Base-by-base conservation (phyloP, 1,140 invertebrate genomes). In the Diachasma alloeum region DNA sequence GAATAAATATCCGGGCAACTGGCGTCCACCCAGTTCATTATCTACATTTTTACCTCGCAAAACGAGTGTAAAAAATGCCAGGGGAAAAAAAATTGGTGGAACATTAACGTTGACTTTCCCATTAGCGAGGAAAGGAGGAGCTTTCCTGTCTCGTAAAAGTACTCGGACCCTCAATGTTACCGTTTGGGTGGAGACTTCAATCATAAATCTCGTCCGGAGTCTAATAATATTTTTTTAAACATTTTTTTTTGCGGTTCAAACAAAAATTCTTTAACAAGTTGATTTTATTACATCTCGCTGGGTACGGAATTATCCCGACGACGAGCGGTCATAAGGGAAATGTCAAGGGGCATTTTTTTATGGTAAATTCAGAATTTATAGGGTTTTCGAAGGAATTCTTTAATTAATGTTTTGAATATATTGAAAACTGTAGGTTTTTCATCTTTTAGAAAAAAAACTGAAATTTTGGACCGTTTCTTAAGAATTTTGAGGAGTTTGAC, bases 111-210 rank as follows among this genome's bases (percentile, higher is more conserved):
- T 63, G 24, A 19, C 59, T 63, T 63, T 63, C 59, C 24, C 59
- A 63, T 63, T 63, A 63, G 59, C 24, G 59, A 63, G 22, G 11
- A 63, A 63, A 63, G 59, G 59, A 63, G 59, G 59, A 63, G 59
- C 59, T 63, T 63, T 24, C 59, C 48, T 53, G 48, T 63, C 59
- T 63, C 59, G 59, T 63, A 63, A 63, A 63, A 56, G 48, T 56
- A 56, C 48, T 56, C 19, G 24, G 11, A 63, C 24, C 8, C 59
- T 63, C 19, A 31, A 4, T 19, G 24, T 63, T 63, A 63, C 59
- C 59, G 19, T 63, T 63, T 63, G 24, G 59, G 59, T 31, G 59
- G 24, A 15, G 19, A 63, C 59, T 24, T 63, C 48, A n/a, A 53
- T 53, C 59, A 63, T 63, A 63, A 63, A 63, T 63, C 59, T 63